Conservation (phyloP, 2,113 vertebrate genomes). For the Hirundichthys speculiger region DNA sequence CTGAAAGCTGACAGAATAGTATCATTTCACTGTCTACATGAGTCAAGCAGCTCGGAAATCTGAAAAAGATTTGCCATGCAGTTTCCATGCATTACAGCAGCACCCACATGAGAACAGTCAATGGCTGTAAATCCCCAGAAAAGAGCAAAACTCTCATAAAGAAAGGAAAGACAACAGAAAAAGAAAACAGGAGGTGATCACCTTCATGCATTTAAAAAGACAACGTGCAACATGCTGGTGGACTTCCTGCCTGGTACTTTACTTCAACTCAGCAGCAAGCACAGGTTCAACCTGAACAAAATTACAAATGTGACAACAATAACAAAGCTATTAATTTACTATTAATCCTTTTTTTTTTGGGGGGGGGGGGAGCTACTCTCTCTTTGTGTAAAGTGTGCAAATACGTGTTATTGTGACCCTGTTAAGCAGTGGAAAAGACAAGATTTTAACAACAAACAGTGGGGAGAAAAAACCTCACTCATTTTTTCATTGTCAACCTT, state of each 20-base stretch:
- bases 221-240: too few relatives aligned
- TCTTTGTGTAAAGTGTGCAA: too few relatives aligned
- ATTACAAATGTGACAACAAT: neutral
- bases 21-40: neutral
- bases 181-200: neutral
- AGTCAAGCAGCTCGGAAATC: neutral
- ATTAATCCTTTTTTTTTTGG: too few relatives aligned
- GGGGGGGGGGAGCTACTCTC: too few relatives aligned
- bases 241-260: conserved; percentile 43
- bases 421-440: too few relatives aligned
- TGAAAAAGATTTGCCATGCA: too few relatives aligned
- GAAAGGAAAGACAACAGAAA: neutral
- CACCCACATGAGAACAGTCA: neutral
- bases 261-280: neutral
- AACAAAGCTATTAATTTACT: too few relatives aligned
- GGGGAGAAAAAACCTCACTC: too few relatives aligned
- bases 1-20: neutral
- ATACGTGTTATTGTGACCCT: too few relatives aligned
- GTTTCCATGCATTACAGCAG: conserved; percentile 1
- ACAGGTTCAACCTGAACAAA: neutral
- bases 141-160: neutral
- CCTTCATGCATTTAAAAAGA: too few relatives aligned
- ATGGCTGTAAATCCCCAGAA: neutral
- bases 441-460: too few relatives aligned
- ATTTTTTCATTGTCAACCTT: too few relatives aligned